These are phyloP conservation scores for Cryptocheilus praepositus DNA, from an alignment of 2,888 invertebrate species.

Conservation along the genomic window DNA sequence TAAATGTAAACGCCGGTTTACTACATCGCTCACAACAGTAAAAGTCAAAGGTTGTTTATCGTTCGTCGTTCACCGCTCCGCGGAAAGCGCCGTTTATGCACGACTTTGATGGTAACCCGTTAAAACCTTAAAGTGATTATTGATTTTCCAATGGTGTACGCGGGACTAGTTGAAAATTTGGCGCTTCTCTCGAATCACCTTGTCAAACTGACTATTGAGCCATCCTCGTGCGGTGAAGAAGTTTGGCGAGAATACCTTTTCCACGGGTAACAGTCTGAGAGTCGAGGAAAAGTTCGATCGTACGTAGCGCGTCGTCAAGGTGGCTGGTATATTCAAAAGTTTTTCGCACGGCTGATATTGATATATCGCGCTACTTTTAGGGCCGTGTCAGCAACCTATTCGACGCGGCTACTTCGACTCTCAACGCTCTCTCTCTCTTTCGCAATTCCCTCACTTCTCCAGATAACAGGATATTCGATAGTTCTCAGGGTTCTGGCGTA, in stretches of 20 bases:
- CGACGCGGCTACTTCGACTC: conserved; percentile 32
- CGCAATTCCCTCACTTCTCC: conserved; percentile 22
- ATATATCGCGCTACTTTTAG: conserved; percentile 61
- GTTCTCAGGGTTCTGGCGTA: conserved; percentile 26
- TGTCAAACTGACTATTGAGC: conserved; percentile 41
- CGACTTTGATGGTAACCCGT: too few relatives aligned
- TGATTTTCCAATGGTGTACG: too few relatives aligned
- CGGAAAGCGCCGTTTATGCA: too few relatives aligned
- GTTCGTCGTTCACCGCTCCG: too few relatives aligned
- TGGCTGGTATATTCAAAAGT: conserved; percentile 56
- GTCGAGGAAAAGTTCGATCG: conserved; percentile 44
- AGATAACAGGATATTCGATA: conserved; percentile 46
- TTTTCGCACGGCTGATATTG: conserved; percentile 60
- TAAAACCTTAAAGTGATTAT: too few relatives aligned
- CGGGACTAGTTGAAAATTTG: background rate
- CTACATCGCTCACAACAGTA: too few relatives aligned
- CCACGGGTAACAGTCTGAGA: conserved; percentile 30
- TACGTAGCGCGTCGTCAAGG: conserved; percentile 34
- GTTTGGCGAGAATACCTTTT: conserved; percentile 42
- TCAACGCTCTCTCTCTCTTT: conserved; percentile 7
- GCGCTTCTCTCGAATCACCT: conserved; percentile 37
- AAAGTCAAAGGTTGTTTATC: too few relatives aligned
- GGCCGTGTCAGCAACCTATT: conserved; percentile 49
- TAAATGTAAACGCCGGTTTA: too few relatives aligned
- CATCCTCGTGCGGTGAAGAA: conserved; percentile 32